Conservation (phyloP, 2,888 invertebrate genomes). For the Campoplex capitator region DNA sequence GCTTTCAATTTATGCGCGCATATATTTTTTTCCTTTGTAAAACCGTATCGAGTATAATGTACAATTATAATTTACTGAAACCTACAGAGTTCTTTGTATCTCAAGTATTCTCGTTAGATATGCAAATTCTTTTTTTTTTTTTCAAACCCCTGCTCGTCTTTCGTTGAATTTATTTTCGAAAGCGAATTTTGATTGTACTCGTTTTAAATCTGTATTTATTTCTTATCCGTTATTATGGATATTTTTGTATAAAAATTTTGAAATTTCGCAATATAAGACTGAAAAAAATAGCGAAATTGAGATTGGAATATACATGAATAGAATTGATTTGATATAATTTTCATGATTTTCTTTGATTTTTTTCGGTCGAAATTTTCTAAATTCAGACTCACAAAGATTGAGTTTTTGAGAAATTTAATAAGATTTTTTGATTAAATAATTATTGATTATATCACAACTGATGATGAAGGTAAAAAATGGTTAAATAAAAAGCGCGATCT, state of each 20-base stretch:
- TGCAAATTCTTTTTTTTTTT: background rate
- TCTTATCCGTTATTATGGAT: background rate
- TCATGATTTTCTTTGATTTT: background rate
- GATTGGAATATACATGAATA: background rate
- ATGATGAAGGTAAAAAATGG: background rate
- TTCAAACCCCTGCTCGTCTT: background rate
- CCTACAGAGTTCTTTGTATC: background rate
- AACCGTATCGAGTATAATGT: background rate
- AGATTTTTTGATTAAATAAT: too few relatives aligned
- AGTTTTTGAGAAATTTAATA: background rate
- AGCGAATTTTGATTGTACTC: background rate
- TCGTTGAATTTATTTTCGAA: background rate
- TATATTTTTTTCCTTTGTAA: background rate
- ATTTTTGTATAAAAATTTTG: background rate
- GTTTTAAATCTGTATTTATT: background rate
- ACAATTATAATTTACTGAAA: background rate
- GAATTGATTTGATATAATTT: background rate
- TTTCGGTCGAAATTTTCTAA: background rate
- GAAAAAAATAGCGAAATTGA: background rate
- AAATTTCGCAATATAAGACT: background rate
- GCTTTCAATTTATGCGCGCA: background rate
- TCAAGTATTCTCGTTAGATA: background rate
- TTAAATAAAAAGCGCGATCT: slow-evolving; percentile 26
- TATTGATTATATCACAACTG: too few relatives aligned
- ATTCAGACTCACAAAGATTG: background rate